phyloP scores from a whole-genome alignment of 2,113 vertebrate species.

The Heterotilapia buettikoferi region DNA sequence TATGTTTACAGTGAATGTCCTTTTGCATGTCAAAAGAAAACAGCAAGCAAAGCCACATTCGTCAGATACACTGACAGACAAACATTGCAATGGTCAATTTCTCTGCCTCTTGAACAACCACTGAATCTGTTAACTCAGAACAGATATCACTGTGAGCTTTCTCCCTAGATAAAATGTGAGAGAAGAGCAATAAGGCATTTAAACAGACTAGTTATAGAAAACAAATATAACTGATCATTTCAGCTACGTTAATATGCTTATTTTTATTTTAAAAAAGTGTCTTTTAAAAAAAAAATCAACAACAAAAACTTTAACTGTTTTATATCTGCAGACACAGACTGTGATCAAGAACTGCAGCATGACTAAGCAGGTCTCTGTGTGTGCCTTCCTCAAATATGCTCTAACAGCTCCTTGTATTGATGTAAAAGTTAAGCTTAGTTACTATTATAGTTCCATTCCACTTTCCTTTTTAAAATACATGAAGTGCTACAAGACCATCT shows the following conservation, averaged over 20 bases:
- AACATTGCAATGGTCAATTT: background rate
- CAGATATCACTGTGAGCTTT: background rate
- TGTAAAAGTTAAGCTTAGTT: fast-evolving
- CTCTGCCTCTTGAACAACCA: background rate
- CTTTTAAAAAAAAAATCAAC: fast-evolving
- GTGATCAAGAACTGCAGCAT: background rate
- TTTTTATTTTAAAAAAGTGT: background rate
- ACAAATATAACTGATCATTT: background rate
- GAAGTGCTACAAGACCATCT: fast-evolving
- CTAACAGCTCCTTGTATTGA: background rate
- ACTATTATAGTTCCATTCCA: background rate
- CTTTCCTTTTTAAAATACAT: background rate
- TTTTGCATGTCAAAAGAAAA: background rate
- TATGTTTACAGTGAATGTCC: background rate
- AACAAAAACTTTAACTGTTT: fast-evolving
- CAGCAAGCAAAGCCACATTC: background rate
- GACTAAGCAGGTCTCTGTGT: background rate
- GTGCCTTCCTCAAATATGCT: fast-evolving
- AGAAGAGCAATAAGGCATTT: background rate
- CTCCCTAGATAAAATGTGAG: background rate
- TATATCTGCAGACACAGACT: fast-evolving
- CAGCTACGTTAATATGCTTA: fast-evolving
- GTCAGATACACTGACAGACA: background rate
- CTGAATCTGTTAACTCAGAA: background rate
- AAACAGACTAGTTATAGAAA: background rate